Percentiles rank a stretch among this genome's conserved stretches.
Conservation (phyloP, 2,113 vertebrate genomes). For the Chauna torquata region DNA sequence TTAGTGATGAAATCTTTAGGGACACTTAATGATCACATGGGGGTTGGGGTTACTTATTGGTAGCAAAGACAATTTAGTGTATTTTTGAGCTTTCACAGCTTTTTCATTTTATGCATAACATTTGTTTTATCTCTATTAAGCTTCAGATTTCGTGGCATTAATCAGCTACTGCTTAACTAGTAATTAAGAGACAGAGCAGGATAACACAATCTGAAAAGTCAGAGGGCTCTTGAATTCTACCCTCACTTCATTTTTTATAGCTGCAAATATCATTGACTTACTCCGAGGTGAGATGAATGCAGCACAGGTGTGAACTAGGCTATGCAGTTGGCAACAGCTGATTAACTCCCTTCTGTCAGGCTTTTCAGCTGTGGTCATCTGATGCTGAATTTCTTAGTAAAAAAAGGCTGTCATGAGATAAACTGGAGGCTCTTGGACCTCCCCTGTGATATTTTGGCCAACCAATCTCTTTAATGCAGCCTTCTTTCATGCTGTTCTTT, state of each 20-base stretch:
- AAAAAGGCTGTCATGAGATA: background rate
- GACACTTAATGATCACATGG: background rate
- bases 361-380: background rate
- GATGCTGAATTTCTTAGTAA: background rate
- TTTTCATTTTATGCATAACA: background rate
- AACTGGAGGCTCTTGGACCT: background rate
- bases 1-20: conserved; percentile 45
- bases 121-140: conserved; percentile 19
- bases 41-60: background rate
- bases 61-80: background rate
- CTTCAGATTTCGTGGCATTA: conserved; percentile 20
- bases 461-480: background rate
- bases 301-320: background rate
- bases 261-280: background rate
- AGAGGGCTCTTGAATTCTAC: background rate
- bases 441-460: background rate
- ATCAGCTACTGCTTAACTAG: conserved; percentile 29
- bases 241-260: background rate
- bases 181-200: conserved; percentile 27
- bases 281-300: rapidly evolving
- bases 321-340: background rate
- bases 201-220: background rate
- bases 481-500: background rate
- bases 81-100: background rate
- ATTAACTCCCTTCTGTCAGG: background rate